Conservation (phyloP, 2,888 invertebrate genomes). For the Hirtodrosophila histrioides region DNA sequence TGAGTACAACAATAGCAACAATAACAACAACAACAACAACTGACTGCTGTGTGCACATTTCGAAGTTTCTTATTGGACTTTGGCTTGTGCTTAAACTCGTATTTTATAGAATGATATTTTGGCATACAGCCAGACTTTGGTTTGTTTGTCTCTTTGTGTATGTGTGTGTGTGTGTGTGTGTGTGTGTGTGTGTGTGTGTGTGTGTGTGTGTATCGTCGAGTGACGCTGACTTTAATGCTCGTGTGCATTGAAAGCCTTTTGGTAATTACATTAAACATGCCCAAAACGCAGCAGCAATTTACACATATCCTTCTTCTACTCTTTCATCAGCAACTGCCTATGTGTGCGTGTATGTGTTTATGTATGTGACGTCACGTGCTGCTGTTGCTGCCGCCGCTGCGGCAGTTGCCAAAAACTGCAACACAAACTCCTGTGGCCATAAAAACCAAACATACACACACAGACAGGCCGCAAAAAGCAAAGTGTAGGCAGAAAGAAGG, state of each 20-base stretch:
- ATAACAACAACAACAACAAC: conserved; percentile 8
- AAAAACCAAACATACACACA: conserved; percentile 53
- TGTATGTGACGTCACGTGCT: conserved; percentile 60
- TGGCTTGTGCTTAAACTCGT: conserved; percentile 75
- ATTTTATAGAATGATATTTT: conserved; percentile 79
- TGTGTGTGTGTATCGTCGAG: conserved; percentile 29
- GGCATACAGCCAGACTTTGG: conserved; percentile 56
- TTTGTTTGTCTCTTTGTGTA: conserved; percentile 3
- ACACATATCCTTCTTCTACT: conserved; percentile 52
- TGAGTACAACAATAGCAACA: not conserved
- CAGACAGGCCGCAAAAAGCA: conserved; percentile 2
- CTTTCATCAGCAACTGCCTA: conserved; percentile 13
- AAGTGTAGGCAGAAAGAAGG: conserved; percentile 9
- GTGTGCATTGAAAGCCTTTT: conserved; percentile 75
- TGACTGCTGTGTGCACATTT: conserved; percentile 37
- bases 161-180: conserved; percentile 1
- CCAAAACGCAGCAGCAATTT: conserved; percentile 78
- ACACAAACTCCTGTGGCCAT: conserved; percentile 65
- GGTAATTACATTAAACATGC: conserved; percentile 80
- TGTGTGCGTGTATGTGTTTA: conserved; percentile 15
- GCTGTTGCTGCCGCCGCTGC: conserved; percentile 31
- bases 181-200: conserved; percentile 23
- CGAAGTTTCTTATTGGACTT: conserved; percentile 77
- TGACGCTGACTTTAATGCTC: conserved; percentile 60
- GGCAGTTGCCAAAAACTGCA: conserved; percentile 63